Percentiles rank a stretch among this genome's conserved stretches.
These are phyloP conservation scores for silkworm (Bombyx mori) DNA, from an alignment of 1,140 invertebrate genomes.

Conservation along the genomic window ASM3026992v2 NC_085124.1:4033001-4033500, in stretches of 20 bases:
- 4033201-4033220: neutral
- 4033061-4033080: too few species aligned
- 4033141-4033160: too few species aligned
- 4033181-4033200: neutral
- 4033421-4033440: slow-evolving; percentile 85
- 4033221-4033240: neutral
- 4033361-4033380: slow-evolving; percentile 76
- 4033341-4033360: slow-evolving; percentile 84
- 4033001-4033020: too few species aligned
- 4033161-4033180: too few species aligned
- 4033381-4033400: slow-evolving; percentile 78
- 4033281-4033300: neutral
- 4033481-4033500: slow-evolving; percentile 82
- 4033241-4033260: neutral
- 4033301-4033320: slow-evolving; percentile 76
- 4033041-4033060: too few species aligned
- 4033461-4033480: slow-evolving; percentile 81
- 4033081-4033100: too few species aligned
- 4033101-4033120: too few species aligned
- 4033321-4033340: slow-evolving; percentile 88
- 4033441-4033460: slow-evolving; percentile 85
- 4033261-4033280: slow-evolving; percentile 1
- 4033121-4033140: too few species aligned
- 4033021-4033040: too few species aligned
- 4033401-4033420: slow-evolving; percentile 89